Base-by-base conservation (phyloP, 2,888 invertebrate genomes). In the Apodemia zela region DNA sequence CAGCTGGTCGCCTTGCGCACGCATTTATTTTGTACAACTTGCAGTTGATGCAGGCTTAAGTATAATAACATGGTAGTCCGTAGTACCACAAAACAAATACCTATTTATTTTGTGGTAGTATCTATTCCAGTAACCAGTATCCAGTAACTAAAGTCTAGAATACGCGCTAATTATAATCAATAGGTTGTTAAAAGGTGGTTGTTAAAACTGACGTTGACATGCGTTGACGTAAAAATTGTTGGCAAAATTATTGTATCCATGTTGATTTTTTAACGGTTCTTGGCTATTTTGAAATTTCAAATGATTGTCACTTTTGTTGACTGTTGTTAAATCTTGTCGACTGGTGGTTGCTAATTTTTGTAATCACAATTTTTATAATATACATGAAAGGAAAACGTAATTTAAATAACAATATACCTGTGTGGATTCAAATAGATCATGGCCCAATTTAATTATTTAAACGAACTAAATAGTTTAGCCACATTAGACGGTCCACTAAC, bases 381-480 rank as follows among this genome's bases (percentile, higher is more conserved):
- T 57, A 7, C 29, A 57, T 57, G 54, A 54, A 25, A 13, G 15
- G 15, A 54, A 17, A 8, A 25, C 25, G 10, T 18, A 11, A 21
- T 25, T 25, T 11, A 11, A 25, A 13, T 21, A 13, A 25, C 4
- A n/a, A n/a, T n/a, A n/a, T 21, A 25, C 25, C 13, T 13, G 25
- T 21, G 21, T 11, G 25, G 13, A 13, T 25, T 25, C 15, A 25
- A 13, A 49, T 42, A 65, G 69, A 78, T 63, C 69, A 97, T 97
- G 97, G 93, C 96, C 59, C 96, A 97, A 75, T 95, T 96, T 76
- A 95, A 95, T 77, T 97, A 95, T 82, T 90, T 96, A 72, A 96
- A 96, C 81, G 97, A 97, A 85, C 89, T 97, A 67, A 96, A 95
- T 73, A 96, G 93, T 89, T 92, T 96, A 64, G 90, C 96, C 25